Conservation (phyloP, 2,113 vertebrate species). For the Isichthys henryi region DNA sequence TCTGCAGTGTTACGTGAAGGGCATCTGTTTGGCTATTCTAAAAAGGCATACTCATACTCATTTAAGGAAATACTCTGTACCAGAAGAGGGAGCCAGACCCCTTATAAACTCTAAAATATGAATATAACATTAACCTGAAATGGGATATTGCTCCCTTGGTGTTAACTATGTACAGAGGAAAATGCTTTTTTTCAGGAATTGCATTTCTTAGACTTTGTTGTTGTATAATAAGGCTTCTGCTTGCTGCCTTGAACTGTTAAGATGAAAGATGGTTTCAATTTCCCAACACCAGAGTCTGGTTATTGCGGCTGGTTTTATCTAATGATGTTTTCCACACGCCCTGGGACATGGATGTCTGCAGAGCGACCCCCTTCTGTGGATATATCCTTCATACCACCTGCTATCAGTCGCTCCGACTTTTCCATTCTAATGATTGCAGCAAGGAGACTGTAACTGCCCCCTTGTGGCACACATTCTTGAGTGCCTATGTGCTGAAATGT, state of each 20-base stretch:
- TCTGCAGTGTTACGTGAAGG: conserved; percentile 13
- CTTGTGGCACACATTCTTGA: neutral
- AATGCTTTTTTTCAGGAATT: neutral
- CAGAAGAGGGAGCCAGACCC: conserved; percentile 17
- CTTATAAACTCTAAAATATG: neutral
- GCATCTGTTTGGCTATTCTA: neutral
- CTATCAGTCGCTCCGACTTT: neutral
- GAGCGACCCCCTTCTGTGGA: neutral
- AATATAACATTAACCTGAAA: neutral
- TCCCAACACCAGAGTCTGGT: neutral
- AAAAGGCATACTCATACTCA: neutral
- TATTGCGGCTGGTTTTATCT: neutral
- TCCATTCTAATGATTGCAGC: neutral
- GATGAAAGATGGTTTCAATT: conserved; percentile 11
- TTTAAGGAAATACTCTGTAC: neutral
- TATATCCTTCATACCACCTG: neutral
- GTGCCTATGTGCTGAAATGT: neutral
- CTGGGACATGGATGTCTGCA: neutral
- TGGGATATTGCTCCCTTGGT: neutral
- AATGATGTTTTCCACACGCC: neutral
- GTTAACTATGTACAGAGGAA: neutral
- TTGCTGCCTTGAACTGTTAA: neutral
- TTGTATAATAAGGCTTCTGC: neutral
- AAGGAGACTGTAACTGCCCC: neutral
- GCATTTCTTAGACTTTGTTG: neutral